phyloP scores from a whole-genome alignment of 1,140 invertebrate species.

The Atta cephalotes region DNA sequence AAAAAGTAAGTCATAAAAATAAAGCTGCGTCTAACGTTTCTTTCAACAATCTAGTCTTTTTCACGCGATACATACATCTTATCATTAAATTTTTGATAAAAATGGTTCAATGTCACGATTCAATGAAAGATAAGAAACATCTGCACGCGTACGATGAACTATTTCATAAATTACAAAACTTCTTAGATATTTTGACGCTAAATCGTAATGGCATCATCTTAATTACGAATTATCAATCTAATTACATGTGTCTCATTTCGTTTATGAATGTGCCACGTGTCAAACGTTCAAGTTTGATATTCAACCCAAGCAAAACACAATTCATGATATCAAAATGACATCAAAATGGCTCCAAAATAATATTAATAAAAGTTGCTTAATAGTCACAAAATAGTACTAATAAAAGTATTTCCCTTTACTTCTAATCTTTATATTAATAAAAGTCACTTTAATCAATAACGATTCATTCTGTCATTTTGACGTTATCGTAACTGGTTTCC shows the following conservation, averaged over 20 bases:
- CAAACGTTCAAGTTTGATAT: neutral
- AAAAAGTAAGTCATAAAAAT: neutral
- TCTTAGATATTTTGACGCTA: neutral
- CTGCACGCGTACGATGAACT: neutral
- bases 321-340: too few relatives aligned
- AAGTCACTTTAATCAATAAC: too few relatives aligned
- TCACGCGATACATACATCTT: neutral
- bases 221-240: neutral
- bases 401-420: too few relatives aligned
- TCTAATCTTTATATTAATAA: too few relatives aligned
- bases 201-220: neutral
- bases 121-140: neutral
- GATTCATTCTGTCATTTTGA: too few relatives aligned
- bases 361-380: too few relatives aligned
- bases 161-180: neutral
- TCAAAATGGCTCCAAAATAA: too few relatives aligned
- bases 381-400: too few relatives aligned
- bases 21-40: neutral
- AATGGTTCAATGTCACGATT: neutral
- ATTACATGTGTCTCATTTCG: conserved; percentile 17
- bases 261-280: neutral
- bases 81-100: neutral
- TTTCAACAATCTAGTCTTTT: neutral
- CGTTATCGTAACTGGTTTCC: too few relatives aligned
- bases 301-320: too few relatives aligned